Evolutionary conservation across 1,140 invertebrate genomes (phyloP).

Genomic region (Adoxophyes honmai): DNA sequence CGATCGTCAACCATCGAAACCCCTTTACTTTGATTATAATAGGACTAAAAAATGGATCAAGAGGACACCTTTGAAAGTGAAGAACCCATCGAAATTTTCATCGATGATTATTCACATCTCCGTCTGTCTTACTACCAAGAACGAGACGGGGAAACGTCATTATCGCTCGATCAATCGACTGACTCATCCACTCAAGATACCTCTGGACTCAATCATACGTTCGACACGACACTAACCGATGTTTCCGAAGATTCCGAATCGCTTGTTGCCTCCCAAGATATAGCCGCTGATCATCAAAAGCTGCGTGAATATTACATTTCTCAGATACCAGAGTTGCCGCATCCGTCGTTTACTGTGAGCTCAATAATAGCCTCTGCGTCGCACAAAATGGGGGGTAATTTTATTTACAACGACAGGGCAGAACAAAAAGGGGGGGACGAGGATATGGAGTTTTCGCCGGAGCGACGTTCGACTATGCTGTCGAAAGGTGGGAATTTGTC

Average conservation of each 20-base stretch:
- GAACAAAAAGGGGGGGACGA: conserved; percentile 24
- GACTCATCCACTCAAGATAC: neutral
- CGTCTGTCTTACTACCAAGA: conserved; percentile 51
- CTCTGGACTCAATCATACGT: neutral
- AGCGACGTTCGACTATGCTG: conserved; percentile 49
- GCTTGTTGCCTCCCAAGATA: neutral
- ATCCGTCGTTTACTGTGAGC: conserved; percentile 43
- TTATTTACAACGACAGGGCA: conserved; percentile 43
- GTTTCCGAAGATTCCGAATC: neutral
- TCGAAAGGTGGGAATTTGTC: conserved; percentile 16
- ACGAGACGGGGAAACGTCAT: conserved; percentile 12
- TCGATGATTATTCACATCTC: conserved; percentile 58
- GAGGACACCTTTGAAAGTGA: neutral
- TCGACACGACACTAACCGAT: neutral
- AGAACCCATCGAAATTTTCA: conserved; percentile 30
- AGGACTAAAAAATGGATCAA: neutral
- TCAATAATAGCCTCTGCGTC: conserved; percentile 49
- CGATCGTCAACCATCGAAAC: too few relatives aligned
- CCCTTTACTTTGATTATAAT: too few relatives aligned
- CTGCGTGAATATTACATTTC: conserved; percentile 41
- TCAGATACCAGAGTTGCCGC: conserved; percentile 54
- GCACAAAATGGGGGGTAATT: conserved; percentile 36
- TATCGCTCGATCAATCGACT: neutral
- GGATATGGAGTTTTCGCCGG: conserved; percentile 34
- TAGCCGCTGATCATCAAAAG: conserved; percentile 23